Conservation (phyloP, 2,888 invertebrate genomes). For the Cataglyphis livida region DNA sequence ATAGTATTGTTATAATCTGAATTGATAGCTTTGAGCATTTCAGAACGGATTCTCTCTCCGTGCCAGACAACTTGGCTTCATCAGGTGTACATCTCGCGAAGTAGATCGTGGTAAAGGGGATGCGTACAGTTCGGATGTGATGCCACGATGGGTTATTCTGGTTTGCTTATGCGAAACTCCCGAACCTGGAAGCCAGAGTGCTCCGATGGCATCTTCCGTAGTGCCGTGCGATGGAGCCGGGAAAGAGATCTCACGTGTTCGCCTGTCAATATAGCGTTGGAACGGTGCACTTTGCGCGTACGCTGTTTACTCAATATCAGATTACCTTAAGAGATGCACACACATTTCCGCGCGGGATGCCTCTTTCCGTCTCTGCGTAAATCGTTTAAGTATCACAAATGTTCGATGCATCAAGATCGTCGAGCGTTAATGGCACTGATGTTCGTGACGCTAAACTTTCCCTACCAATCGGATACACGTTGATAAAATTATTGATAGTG, state of each 20-base stretch:
- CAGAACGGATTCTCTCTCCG: neutral
- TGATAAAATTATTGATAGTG: neutral
- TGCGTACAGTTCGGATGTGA: constrained; percentile 7
- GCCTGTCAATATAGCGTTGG: constrained; percentile 72
- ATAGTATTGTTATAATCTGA: neutral
- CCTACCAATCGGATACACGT: constrained; percentile 7
- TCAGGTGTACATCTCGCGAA: neutral
- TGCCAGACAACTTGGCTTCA: neutral
- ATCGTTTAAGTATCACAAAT: constrained; percentile 19
- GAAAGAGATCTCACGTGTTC: constrained; percentile 70
- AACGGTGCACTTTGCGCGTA: constrained; percentile 69
- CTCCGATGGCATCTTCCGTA: constrained; percentile 55
- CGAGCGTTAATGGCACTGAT: neutral
- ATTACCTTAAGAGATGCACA: constrained; percentile 55
- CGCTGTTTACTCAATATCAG: constrained; percentile 70
- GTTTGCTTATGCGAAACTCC: constrained; percentile 58
- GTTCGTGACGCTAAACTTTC: neutral
- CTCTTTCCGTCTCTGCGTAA: constrained; percentile 35
- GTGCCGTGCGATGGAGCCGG: constrained; percentile 54
- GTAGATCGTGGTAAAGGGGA: constrained; percentile 18
- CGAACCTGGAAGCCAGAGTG: constrained; percentile 57
- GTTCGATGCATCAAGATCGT: constrained; percentile 7
- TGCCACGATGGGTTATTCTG: constrained; percentile 28
- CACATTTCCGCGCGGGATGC: constrained; percentile 3
- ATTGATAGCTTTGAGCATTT: neutral